Conservation (phyloP, 2,113 vertebrate species). For the Psettodes erumei region DNA sequence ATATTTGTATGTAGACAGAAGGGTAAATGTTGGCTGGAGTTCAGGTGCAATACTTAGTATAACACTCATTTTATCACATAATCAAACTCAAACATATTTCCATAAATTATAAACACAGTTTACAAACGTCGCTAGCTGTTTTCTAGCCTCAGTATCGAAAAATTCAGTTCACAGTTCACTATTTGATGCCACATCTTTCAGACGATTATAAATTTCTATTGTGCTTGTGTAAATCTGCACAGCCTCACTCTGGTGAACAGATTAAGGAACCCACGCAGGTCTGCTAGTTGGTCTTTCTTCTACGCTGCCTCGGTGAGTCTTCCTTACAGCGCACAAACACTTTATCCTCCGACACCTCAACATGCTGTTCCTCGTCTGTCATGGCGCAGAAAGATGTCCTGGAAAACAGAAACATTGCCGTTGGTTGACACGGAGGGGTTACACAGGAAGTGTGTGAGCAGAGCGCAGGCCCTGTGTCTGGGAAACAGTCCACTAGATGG, state of each 20-base stretch:
- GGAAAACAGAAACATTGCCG: slow-evolving; percentile 34
- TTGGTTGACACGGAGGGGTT: not conserved
- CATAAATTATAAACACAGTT: slow-evolving; percentile 19
- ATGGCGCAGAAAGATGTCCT: slow-evolving; percentile 89
- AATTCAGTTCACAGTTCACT: not conserved
- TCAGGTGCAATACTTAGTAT: not conserved
- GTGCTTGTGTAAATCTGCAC: slow-evolving; percentile 12
- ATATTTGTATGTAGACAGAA: not conserved
- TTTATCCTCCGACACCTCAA: slow-evolving; percentile 86
- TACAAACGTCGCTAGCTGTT: not conserved
- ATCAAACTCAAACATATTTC: not conserved
- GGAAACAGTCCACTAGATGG: slow-evolving; percentile 70
- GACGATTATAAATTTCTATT: not conserved
- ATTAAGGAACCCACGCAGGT: not conserved
- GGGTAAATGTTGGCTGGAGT: not conserved
- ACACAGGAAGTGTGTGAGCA: not conserved
- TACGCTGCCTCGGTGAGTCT: slow-evolving; percentile 50
- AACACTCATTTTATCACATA: not conserved
- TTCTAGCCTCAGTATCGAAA: not conserved
- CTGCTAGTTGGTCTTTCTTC: slow-evolving; percentile 47
- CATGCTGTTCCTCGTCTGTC: slow-evolving; percentile 77
- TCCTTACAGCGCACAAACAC: slow-evolving; percentile 88
- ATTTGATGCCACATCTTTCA: not conserved
- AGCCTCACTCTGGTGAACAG: slow-evolving; percentile 5
- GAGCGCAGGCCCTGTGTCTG: not conserved